Evolutionary conservation across 1,140 invertebrate species (phyloP), one percentile per base, ranked within the genome.

Genomic region (Hyposmocoma kahamanoa): DNA sequence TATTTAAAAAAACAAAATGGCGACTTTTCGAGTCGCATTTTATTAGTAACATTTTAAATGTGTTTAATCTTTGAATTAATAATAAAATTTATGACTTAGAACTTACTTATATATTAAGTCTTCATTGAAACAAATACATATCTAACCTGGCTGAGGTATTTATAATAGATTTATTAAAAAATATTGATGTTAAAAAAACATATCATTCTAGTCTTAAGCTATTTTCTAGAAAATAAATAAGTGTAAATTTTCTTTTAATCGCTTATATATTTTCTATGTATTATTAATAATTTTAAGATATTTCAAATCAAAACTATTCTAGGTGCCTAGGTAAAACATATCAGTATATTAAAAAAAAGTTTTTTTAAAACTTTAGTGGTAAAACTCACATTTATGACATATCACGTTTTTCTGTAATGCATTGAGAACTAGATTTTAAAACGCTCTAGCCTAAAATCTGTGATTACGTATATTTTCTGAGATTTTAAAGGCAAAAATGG

Each of bases 61-160:
- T 67, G 54, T 76, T 75, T 75, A 70, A 74, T 65, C 60, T 56
- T 61, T 71, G 67, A 69, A 47, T 53, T 62, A 43, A 45, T 36
- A 45, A 45, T 49, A 46, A 49, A 36, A 36, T 17, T 50, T 48
- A 55, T 32, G 30, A 59, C 24, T 61, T 67, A 72, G 60, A 67
- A 53, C 56, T 51, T 57, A 64, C 51, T 53, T 55, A 65, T 60
- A 53, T n/a, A 62, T 41, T 74, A 72, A 76, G 69, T 69, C 59
- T 81, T 79, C 59, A 68, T 67, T 67, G 66, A 75, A 75, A 83
- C 70, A 60, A 67, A 77, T 76, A 84, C 74, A 81, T 81, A 84
- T 84, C 75, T 53, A 50, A 58, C n/a, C 70, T 82, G 81, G 81
- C 78, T 82, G 81, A 71, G 78, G 78, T 77, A 84, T 81, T 79